Evolutionary conservation across 2,113 vertebrate genomes (phyloP), one percentile per base, ranked within the genome.

Genomic region (Anarhynchus alexandrinus): DNA sequence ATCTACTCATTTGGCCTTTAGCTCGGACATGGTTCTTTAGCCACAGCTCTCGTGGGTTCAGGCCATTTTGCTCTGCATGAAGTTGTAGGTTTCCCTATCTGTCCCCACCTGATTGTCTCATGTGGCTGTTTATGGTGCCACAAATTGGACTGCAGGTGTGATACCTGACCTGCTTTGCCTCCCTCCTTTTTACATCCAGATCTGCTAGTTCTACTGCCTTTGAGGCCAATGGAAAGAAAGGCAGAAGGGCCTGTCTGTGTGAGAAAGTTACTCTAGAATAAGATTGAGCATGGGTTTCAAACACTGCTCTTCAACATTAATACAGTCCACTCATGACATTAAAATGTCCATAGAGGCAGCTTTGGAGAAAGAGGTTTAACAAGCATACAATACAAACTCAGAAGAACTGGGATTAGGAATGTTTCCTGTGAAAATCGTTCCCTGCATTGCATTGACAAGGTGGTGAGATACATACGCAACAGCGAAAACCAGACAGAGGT

Each of bases 171-270:
- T 74, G 29, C 15, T 55, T 90, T 40, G 45, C 15, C 47, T 29
- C 34, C 32, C 10, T 26, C 21, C 32, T 58, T 36, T 15, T 78
- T 55, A 13, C 29, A 57, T 7, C 40, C 26, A 38, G 23, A 4
- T 57, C 36, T 70, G 55, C 29, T 65, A 1, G 0, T 70, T 82
- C 29, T 57, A 4, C 34, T 77, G 5, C 1, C 40, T 12, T 6
- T 34, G 62, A 55, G 38, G 47, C n/a, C 47, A 19, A 4, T 26
- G 32, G 25, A 58, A 42, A 57, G 47, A 69, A 38, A 64, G 38
- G 43, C 67, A 65, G 52, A 61, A 81, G 26, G 32, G 17, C 25
- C 29, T 5, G 1, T 10, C 1, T 19, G 3, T 20, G 23, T 11
- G 17, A 62, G 54, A 51, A 62, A 21, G 36, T 47, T 42, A 29